Percentiles rank a stretch among this genome's conserved stretches.
These are phyloP conservation scores for Etheostoma nigrum DNA, from an alignment of 2,797 vertebrate species.

Conservation along the genomic window DNA sequence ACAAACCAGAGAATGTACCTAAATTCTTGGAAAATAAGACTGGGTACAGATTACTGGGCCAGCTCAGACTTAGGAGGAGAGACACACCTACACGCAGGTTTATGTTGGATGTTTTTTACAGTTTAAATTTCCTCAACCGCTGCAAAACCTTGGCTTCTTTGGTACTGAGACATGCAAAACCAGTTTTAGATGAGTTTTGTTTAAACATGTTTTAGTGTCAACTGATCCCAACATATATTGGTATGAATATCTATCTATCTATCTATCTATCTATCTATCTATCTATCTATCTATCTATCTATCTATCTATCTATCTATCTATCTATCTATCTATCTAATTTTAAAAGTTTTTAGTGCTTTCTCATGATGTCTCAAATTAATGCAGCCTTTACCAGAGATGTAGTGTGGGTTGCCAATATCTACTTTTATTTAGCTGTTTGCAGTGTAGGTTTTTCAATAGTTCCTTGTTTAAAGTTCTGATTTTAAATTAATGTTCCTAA, in stretches of 20 bases:
- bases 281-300: too few relatives aligned
- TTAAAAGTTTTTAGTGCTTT: not conserved
- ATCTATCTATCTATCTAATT: too few relatives aligned
- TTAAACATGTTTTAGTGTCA: not conserved
- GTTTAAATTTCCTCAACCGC: not conserved
- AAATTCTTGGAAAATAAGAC: slow-evolving; percentile 21
- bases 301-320: too few relatives aligned
- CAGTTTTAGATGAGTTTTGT: not conserved
- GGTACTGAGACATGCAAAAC: not conserved
- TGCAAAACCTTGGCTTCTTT: not conserved
- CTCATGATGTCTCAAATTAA: not conserved
- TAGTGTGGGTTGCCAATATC: not conserved
- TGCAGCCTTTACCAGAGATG: not conserved
- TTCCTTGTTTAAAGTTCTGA: not conserved
- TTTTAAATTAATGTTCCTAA: not conserved
- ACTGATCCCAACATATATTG: not conserved
- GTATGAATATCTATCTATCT: too few relatives aligned
- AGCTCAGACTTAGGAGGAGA: slow-evolving; percentile 4
- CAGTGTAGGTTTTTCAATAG: not conserved
- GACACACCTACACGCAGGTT: not conserved
- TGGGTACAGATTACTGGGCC: not conserved
- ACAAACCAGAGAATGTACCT: slow-evolving; percentile 41
- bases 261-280: too few relatives aligned
- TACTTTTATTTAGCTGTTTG: not conserved
- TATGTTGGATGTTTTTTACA: not conserved